Evolutionary conservation across 2,797 vertebrate species (phyloP).

Genomic region (Semotilus atromaculatus): DNA sequence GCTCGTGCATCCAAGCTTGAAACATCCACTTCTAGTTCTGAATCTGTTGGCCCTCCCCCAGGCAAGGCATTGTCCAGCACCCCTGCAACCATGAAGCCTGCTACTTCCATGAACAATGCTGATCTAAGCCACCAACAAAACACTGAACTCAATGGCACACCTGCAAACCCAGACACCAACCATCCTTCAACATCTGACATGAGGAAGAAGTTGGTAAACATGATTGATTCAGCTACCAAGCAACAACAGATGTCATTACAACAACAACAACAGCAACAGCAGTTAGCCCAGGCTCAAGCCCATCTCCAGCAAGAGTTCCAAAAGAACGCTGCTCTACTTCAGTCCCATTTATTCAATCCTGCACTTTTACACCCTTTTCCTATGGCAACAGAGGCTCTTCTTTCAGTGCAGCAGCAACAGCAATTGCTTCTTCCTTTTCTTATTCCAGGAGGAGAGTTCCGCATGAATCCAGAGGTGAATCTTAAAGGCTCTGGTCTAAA

Average conservation of each 20-base stretch:
- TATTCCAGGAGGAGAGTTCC: constrained; percentile 92
- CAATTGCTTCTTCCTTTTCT: constrained; percentile 96
- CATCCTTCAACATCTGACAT: constrained; percentile 79
- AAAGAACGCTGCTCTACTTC: constrained; percentile 92
- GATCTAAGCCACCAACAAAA: constrained; percentile 64
- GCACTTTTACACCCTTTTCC: constrained; percentile 92
- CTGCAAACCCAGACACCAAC: constrained; percentile 63
- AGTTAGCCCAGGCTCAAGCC: constrained; percentile 86
- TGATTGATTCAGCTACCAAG: constrained; percentile 89
- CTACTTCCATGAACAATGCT: constrained; percentile 71
- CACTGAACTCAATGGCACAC: constrained; percentile 69
- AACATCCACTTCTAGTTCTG: constrained; percentile 70
- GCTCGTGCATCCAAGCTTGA: constrained; percentile 93
- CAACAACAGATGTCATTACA: constrained; percentile 86
- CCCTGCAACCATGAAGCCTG: constrained; percentile 67
- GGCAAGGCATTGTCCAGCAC: constrained; percentile 71
- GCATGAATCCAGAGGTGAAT: constrained; percentile 88
- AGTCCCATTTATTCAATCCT: constrained; percentile 92
- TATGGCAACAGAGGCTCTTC: constrained; percentile 88
- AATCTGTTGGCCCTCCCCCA: constrained; percentile 57
- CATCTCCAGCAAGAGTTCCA: constrained; percentile 93
- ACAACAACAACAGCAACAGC: constrained; percentile 75
- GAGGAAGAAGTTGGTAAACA: constrained; percentile 88
- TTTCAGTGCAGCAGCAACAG: constrained; percentile 92
- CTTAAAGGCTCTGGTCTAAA: constrained; percentile 82